Percentiles rank a stretch among this genome's conserved stretches.
Evolutionary conservation across 1,140 invertebrate species (phyloP).

Genomic region (Ceratina calcarata): DNA sequence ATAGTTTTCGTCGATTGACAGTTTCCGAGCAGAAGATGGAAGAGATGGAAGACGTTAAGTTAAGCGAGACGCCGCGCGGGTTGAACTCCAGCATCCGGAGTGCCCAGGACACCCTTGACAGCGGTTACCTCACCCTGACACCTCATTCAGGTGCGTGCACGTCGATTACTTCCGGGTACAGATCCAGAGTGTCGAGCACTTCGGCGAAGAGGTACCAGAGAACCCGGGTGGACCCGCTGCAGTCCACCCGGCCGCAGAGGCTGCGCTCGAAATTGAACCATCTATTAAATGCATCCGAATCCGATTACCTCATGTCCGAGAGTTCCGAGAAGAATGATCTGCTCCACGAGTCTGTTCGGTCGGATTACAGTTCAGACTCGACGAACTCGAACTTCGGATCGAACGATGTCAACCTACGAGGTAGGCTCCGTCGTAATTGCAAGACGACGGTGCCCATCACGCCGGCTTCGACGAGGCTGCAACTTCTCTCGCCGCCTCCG

Average conservation of each 20-base stretch:
- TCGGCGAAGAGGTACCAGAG: conserved; percentile 62
- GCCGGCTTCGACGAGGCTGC: conserved; percentile 55
- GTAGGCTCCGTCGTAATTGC: conserved; percentile 38
- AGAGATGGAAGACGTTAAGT: conserved; percentile 39
- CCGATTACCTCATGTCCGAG: not conserved
- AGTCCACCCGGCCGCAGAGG: conserved; percentile 49
- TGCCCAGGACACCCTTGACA: conserved; percentile 65
- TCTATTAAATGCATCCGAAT: conserved; percentile 39
- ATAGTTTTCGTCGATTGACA: conserved; percentile 2
- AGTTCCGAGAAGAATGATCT: conserved; percentile 5
- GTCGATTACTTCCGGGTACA: conserved; percentile 38
- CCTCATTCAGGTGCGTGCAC: conserved; percentile 56
- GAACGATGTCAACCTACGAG: not conserved
- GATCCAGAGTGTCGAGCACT: conserved; percentile 35
- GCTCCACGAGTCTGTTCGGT: conserved; percentile 11
- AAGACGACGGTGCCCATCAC: conserved; percentile 54
- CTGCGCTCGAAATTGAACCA: conserved; percentile 49
- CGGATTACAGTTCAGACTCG: conserved; percentile 14
- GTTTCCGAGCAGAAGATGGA: conserved; percentile 53
- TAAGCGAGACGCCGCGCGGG: conserved; percentile 39
- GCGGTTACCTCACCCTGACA: conserved; percentile 71
- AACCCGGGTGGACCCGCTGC: conserved; percentile 57
- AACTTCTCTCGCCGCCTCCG: conserved; percentile 63
- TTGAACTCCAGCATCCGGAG: conserved; percentile 41
- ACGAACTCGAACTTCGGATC: conserved; percentile 11